Base-by-base conservation (phyloP, 2,888 invertebrate species). In the Meliscaeva auricollis region DNA sequence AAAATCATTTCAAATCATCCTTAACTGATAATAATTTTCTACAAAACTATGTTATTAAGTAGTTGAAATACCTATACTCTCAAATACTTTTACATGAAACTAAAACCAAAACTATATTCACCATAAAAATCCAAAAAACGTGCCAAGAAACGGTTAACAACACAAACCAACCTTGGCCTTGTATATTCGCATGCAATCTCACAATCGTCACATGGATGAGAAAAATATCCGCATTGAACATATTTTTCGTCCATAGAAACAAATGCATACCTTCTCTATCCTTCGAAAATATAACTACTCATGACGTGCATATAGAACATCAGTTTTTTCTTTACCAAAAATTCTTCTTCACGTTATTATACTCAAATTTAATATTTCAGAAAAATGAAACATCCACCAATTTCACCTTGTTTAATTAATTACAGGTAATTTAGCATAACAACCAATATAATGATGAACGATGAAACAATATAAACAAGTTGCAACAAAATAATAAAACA, bases 141-240 rank as follows among this genome's bases (percentile, higher is more conserved):
- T 60, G 41, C 26, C 22, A 3, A 26, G n/a, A 60, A 44, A 60
- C 15, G 7, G 58, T 22, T 22, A 41, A 13, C 3, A 58, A 9
- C 11, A 44, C 11, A 44, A 62, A 62, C 20, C 15, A 62, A 44
- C 62, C 30, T 30, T 46, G 62, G 62, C 26, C 44, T 62, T 62
- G 62, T 11, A 46, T 38, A 9, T 9, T 62, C 44, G 17, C 62
- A 62, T 62, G 62, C 44, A 30, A 62, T 46, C 26, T 26, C 44
- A 62, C 9, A 62, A 44, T 56, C 32, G 56, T 56, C 32, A 56
- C 56, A 35, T 17, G 4, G 4, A 35, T 35, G 32, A 17, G 44
- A 44, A 26, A 60, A 44, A 46, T 46, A 46, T 8, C 60, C 62
- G 62, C 62, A 62, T 46, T 62, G 62, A 62, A 46, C 30, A 62